Conservation (phyloP, 2,113 vertebrate genomes). For the Ursus arctos region DNA sequence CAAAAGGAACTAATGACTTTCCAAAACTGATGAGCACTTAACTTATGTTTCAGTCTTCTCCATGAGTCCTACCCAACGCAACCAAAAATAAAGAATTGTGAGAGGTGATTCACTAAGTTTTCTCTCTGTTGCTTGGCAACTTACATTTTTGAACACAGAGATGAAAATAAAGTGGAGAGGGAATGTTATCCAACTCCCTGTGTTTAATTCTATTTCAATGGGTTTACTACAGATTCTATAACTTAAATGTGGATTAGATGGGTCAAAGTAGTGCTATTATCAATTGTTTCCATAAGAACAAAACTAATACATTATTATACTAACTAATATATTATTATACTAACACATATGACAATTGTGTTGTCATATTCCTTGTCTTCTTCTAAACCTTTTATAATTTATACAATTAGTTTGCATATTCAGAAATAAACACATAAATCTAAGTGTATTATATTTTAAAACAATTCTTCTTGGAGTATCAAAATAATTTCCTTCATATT, state of each 20-base stretch:
- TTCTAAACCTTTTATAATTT: neutral
- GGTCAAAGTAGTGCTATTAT: neutral
- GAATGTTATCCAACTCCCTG: neutral
- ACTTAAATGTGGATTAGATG: neutral
- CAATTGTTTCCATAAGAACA: neutral
- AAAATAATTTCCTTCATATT: neutral
- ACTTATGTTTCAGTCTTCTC: neutral
- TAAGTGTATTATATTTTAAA: neutral
- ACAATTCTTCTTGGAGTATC: neutral
- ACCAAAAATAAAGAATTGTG: neutral
- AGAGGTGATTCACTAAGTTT: neutral
- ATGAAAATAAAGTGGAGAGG: neutral
- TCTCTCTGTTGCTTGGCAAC: slow-evolving; percentile 2
- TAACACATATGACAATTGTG: neutral
- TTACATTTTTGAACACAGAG: neutral
- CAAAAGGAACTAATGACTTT: neutral
- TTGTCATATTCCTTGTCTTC: neutral
- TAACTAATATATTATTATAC: neutral
- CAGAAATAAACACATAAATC: neutral
- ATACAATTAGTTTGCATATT: slow-evolving; percentile 3
- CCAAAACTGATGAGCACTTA: neutral
- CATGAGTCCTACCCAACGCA: neutral
- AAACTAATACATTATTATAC: neutral
- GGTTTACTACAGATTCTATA: neutral
- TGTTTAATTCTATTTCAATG: neutral